Base-by-base conservation (phyloP, 2,797 vertebrate species). In the Chiroxiphia lanceolata region DNA sequence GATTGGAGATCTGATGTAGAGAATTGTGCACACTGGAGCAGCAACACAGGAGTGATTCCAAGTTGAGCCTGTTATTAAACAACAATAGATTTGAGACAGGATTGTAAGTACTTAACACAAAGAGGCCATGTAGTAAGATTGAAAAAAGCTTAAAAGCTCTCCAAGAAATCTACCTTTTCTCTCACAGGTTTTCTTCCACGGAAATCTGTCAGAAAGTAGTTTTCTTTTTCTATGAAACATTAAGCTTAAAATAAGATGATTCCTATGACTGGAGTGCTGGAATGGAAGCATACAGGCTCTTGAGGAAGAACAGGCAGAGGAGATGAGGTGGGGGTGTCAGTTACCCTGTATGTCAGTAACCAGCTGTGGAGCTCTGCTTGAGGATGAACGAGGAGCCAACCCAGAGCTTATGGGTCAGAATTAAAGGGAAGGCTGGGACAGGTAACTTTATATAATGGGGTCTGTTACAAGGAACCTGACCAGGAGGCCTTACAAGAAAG, bases 131-230 rank as follows among this genome's bases (percentile, higher is more conserved):
- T 72, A 70, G 34, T 60, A 71, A 51, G 59, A 57, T 82, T 76
- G 60, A 79, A 91, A 92, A 47, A 78, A 65, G 56, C 47, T 90
- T 93, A 69, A 84, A 94, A 72, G 7, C 17, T 71, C 25, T 79
- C 42, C 15, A 57, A 54, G 38, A 25, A 91, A 54, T 21, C 9
- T 70, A 19, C 15, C 0, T 6, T 54, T 81, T 15, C 4, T 53
- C 0, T 8, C 7, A 0, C 3, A 0, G 19, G 5, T 60, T 88
- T 88, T 70, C 31, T 83, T 79, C 25, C 2, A 8, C 1, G 2
- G 11, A 64, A 84, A 47, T 31, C 16, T 76, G 31, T 34, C 9
- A 13, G 36, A 60, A 89, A 65, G n/a, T 60, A 42, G 7, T 75
- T 72, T 83, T 53, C 4, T 89, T 74, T 71, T 71, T 81, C 34